Evolutionary conservation across 1,140 invertebrate genomes (phyloP).

Genomic region (Lasioglossum baleicum): DNA sequence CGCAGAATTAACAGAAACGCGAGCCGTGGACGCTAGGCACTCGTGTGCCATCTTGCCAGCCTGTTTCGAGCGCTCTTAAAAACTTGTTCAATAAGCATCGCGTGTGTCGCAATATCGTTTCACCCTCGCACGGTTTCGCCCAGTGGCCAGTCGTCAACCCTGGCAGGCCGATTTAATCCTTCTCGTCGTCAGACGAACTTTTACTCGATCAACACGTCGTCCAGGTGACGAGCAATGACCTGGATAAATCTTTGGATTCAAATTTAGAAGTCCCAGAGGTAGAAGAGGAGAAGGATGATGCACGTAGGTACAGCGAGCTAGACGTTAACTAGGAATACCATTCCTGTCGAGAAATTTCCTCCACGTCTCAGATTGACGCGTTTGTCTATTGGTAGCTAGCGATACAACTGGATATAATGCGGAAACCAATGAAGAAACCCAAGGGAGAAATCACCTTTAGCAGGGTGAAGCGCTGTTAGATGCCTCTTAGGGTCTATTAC

Average conservation of each 20-base stretch:
- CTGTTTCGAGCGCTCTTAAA: slow-evolving; percentile 2
- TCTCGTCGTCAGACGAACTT: not conserved
- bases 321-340: slow-evolving; percentile 8
- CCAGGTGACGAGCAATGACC: not conserved
- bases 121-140: too few relatives aligned
- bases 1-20: slow-evolving; percentile 32
- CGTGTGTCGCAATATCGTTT: not conserved
- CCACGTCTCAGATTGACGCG: not conserved
- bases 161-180: not conserved
- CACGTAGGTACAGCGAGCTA: too few relatives aligned
- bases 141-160: too few relatives aligned
- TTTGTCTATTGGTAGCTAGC: not conserved
- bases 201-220: not conserved
- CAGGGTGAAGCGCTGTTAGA: not conserved
- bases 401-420: slow-evolving; percentile 21
- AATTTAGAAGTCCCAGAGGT: not conserved
- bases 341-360: slow-evolving; percentile 10
- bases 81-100: slow-evolving; percentile 11
- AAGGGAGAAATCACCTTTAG: slow-evolving; percentile 8
- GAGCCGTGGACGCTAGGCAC: not conserved
- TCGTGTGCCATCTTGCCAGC: too few relatives aligned
- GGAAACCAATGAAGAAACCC: slow-evolving; percentile 23
- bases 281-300: not conserved
- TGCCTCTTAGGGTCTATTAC: too few relatives aligned
- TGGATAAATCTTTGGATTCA: too few relatives aligned